phyloP scores from a whole-genome alignment of 1,140 invertebrate species.

The Procambarus clarkii region DNA sequence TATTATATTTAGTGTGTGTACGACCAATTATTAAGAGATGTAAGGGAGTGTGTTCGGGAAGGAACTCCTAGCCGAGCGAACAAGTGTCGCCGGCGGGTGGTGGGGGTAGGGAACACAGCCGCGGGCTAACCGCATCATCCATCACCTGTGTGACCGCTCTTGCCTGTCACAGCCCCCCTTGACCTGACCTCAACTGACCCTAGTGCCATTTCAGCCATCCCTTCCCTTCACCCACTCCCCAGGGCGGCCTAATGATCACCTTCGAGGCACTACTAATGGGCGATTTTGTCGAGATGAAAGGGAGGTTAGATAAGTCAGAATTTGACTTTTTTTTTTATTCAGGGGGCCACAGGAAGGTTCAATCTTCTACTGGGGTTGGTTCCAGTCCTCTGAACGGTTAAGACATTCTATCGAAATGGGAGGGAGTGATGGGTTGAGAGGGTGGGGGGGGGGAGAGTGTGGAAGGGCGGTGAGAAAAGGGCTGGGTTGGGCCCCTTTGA shows the following conservation, averaged over 20 bases:
- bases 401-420: not conserved
- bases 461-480: not conserved
- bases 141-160: slow-evolving; percentile 34
- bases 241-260: slow-evolving; percentile 1
- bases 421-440: not conserved
- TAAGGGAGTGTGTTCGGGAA: not conserved
- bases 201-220: too few relatives aligned
- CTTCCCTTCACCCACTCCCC: too few relatives aligned
- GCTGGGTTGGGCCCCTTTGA: not conserved
- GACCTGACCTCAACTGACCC: slow-evolving; percentile 14
- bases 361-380: too few relatives aligned
- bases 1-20: too few relatives aligned
- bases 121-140: slow-evolving; percentile 24
- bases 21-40: too few relatives aligned
- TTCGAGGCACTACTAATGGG: not conserved
- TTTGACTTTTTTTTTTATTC: too few relatives aligned
- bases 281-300: too few relatives aligned
- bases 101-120: slow-evolving; percentile 30
- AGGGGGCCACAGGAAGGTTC: too few relatives aligned
- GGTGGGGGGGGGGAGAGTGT: too few relatives aligned
- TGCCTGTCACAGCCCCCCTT: slow-evolving; percentile 1
- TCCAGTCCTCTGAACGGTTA: too few relatives aligned
- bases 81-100: slow-evolving; percentile 5
- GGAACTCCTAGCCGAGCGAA: slow-evolving; percentile 11
- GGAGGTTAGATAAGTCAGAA: too few relatives aligned